Conservation (phyloP, 2,888 invertebrate species). For the Chamaedrilus cognettii region DNA sequence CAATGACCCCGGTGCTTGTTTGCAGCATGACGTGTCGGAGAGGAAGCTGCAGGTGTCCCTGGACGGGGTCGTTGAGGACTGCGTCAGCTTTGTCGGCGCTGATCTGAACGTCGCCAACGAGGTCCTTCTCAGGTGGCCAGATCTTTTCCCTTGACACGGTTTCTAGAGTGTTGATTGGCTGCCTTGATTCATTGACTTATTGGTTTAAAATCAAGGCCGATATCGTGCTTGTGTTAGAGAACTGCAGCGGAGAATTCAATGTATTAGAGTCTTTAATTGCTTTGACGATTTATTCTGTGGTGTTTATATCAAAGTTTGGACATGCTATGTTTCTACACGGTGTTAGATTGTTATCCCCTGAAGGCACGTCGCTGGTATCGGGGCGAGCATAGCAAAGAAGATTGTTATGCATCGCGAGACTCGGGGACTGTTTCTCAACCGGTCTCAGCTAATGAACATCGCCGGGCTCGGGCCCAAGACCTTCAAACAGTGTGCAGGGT, state of each 20-base stretch:
- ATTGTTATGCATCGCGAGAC: conserved; percentile 75
- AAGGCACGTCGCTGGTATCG: conserved; percentile 82
- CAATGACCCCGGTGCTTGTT: no score
- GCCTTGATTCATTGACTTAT: no score
- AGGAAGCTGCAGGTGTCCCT: conserved; percentile 72
- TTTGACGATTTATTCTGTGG: no score
- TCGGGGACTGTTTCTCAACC: conserved; percentile 72
- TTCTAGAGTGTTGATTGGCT: no score
- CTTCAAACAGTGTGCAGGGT: conserved; percentile 89
- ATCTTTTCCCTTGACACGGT: conserved; percentile 38
- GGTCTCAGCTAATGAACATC: conserved; percentile 76
- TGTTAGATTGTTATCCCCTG: conserved; percentile 26
- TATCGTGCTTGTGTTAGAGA: no score
- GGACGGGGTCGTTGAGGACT: conserved; percentile 81
- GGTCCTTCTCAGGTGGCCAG: conserved; percentile 72
- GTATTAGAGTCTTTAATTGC: no score
- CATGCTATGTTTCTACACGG: background rate
- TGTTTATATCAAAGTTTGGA: no score
- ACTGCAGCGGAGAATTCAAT: no score
- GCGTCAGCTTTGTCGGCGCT: conserved; percentile 91
- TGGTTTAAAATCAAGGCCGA: no score
- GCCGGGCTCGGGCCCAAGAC: conserved; percentile 80
- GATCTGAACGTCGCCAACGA: conserved; percentile 86
- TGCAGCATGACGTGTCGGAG: conserved; percentile 83
- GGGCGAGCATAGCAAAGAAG: conserved; percentile 74